phyloP scores from a whole-genome alignment of 2,113 vertebrate species.

The Prionailurus bengalensis region DNA sequence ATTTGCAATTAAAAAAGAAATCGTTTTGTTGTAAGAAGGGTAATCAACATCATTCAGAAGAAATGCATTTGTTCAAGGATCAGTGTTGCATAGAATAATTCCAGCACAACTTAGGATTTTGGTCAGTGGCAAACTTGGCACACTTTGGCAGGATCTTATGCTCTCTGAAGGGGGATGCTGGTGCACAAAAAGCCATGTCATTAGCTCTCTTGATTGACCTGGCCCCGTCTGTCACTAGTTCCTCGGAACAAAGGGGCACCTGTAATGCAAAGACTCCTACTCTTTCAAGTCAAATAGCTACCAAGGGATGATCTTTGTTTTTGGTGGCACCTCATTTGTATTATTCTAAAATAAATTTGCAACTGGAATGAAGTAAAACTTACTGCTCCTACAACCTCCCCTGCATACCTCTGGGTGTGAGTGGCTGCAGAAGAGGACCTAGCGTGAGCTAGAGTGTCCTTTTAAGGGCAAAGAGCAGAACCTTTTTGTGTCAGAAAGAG shows the following conservation, averaged over 20 bases:
- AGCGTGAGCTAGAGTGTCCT: not conserved
- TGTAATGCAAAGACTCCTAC: not conserved
- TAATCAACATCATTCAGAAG: conserved; percentile 86
- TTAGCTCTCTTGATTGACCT: not conserved
- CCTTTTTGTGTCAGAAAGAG: conserved; percentile 75
- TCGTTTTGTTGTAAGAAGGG: conserved; percentile 85
- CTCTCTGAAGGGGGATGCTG: conserved; percentile 71
- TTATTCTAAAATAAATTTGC: conserved; percentile 29
- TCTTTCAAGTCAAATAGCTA: conserved; percentile 60
- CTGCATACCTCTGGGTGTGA: not conserved
- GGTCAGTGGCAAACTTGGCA: conserved; percentile 91
- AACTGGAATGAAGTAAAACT: conserved; percentile 27
- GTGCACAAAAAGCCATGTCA: conserved; percentile 56
- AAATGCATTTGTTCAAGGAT: conserved; percentile 90
- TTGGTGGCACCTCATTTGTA: conserved; percentile 41
- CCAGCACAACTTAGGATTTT: conserved; percentile 91
- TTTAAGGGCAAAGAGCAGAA: conserved; percentile 58
- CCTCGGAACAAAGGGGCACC: not conserved
- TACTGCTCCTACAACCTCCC: not conserved
- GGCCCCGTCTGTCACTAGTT: not conserved
- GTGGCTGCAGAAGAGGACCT: not conserved
- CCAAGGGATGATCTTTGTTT: not conserved
- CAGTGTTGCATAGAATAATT: conserved; percentile 98
- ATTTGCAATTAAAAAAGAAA: conserved; percentile 83
- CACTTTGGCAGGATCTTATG: conserved; percentile 86